These are phyloP conservation scores for Numenius phaeopus DNA, from an alignment of 2,797 vertebrate genomes.

Conservation along the genomic window DNA sequence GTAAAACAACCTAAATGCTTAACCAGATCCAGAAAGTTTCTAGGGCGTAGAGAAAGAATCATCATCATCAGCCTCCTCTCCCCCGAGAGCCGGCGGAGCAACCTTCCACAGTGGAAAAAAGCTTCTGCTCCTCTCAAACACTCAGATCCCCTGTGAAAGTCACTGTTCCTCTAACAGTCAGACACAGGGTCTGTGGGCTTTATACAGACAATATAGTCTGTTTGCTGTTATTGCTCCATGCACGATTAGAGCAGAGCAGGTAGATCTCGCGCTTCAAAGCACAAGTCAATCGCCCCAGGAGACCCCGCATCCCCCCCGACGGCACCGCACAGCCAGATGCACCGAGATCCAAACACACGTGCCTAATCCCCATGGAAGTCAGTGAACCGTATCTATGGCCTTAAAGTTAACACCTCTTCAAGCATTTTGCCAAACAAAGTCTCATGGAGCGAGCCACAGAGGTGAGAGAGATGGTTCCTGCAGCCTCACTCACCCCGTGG, in stretches of 20 bases:
- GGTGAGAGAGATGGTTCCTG: not conserved
- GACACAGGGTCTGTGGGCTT: not conserved
- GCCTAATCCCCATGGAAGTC: not conserved
- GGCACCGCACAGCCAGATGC: not conserved
- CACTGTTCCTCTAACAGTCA: not conserved
- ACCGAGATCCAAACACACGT: fast-evolving
- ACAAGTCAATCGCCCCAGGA: fast-evolving
- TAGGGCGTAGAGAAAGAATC: not conserved
- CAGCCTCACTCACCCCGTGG: fast-evolving
- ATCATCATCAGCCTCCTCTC: not conserved
- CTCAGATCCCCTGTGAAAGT: not conserved
- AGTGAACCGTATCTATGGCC: fast-evolving
- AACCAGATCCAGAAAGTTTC: not conserved
- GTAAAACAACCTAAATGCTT: not conserved
- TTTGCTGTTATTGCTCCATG: not conserved
- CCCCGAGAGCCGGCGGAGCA: not conserved
- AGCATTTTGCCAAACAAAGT: not conserved
- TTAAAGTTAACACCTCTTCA: not conserved
- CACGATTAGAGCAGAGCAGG: not conserved
- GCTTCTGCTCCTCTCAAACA: not conserved
- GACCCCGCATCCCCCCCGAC: fast-evolving
- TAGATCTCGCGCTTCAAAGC: fast-evolving
- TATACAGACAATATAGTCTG: not conserved
- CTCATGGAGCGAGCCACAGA: not conserved
- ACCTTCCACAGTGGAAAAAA: not conserved